Evolutionary conservation across 2,888 invertebrate genomes (phyloP), one percentile per base, ranked within the genome.

Genomic region (Anthoptus insignis): DNA sequence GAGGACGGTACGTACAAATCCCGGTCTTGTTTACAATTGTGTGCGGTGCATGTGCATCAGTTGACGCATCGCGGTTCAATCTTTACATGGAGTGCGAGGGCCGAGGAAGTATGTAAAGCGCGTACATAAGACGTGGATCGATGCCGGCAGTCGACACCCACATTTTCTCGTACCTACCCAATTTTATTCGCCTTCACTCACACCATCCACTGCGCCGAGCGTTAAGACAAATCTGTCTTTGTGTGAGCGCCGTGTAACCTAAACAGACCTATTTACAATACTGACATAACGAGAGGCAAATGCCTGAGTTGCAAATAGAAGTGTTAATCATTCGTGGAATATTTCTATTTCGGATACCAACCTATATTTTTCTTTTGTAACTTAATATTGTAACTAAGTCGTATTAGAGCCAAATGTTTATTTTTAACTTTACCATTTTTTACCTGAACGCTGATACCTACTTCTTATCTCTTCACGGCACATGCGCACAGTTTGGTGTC

Each of bases 11-110:
- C 67, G 64, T 74, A 72, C 74, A 70, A 75, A 71, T 71, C 66
- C 66, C 69, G 73, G 69, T 67, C 72, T 72, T 74, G 73, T 74
- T 73, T 73, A 71, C 78, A 73, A 81, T 79, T 80, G 76, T 66
- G 78, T 74, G 86, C 80, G 82, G 81, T 86, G 86, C 86, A 87
- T 87, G 83, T 91, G 89, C 90, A 91, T 86, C 81, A 80, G 87
- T 89, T 91, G 90, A 91, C 90, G 91, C 91, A 91, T 91, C 88
- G 88, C 88, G 83, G 87, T 88, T 88, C 87, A 88, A 89, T 88
- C 89, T 87, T 90, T 85, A 91, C 88, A 90, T 89, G 89, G 81
- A 81, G 81, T 82, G 85, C 82, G 87, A 87, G 87, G 86, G 71
- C 73, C 72, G 75, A 73, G 74, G 73, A 87, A 85, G 81, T 88